These are phyloP conservation scores for Sandelia bainsii DNA, from an alignment of 2,797 vertebrate genomes.

Conservation along the genomic window DNA sequence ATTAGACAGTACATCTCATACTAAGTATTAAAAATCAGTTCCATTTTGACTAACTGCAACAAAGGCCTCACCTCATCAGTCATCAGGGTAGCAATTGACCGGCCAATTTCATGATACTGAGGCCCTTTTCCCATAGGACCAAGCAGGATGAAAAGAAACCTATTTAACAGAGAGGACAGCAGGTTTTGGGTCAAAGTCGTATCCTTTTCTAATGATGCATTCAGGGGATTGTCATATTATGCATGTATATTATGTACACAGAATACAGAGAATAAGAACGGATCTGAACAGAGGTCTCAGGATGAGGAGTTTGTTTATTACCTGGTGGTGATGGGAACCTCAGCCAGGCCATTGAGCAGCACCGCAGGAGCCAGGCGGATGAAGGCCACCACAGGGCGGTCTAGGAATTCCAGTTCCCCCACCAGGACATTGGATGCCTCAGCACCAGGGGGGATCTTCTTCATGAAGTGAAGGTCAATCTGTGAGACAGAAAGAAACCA, in stretches of 20 bases:
- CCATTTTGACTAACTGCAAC: background rate
- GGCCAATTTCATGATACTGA: slow-evolving; percentile 98
- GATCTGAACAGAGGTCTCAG: background rate
- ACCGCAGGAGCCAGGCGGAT: slow-evolving; percentile 94
- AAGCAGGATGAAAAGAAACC: slow-evolving; percentile 97
- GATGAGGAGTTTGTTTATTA: slow-evolving; percentile 57
- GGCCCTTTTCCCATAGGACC: slow-evolving; percentile 96
- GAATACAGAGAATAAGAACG: slow-evolving; percentile 10
- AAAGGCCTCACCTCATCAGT: slow-evolving; percentile 93
- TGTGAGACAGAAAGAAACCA: slow-evolving; percentile 56
- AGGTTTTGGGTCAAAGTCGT: slow-evolving; percentile 19
- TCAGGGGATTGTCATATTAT: slow-evolving; percentile 5
- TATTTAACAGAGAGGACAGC: slow-evolving; percentile 65
- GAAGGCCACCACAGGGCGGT: slow-evolving; percentile 95
- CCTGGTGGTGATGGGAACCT: slow-evolving; percentile 98
- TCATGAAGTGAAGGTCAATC: slow-evolving; percentile 99
- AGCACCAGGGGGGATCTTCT: slow-evolving; percentile 98
- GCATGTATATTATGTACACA: too few species aligned
- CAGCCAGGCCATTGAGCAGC: slow-evolving; percentile 93
- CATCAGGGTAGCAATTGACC: slow-evolving; percentile 98
- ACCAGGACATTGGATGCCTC: slow-evolving; percentile 98
- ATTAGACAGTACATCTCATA: too few species aligned
- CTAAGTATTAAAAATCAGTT: background rate
- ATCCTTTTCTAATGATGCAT: slow-evolving; percentile 34
- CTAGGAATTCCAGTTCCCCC: slow-evolving; percentile 97